Evolutionary conservation across 2,888 invertebrate species (phyloP).

Genomic region (Phalangium opilio): DNA sequence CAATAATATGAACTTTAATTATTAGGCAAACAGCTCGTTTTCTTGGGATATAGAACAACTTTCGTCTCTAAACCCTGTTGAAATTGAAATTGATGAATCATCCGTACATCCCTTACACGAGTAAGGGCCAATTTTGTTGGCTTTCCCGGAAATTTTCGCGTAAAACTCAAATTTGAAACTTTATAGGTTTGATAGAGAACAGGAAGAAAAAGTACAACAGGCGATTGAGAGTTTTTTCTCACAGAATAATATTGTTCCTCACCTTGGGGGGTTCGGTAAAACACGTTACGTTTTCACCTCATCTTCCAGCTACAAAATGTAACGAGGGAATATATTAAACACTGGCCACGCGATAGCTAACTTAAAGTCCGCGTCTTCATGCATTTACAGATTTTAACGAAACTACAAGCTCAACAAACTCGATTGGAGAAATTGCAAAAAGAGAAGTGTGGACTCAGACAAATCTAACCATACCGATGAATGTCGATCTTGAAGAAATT

Average conservation of each 20-base stretch:
- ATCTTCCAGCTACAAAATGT: too few relatives aligned
- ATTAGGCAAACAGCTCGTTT: slow-evolving; percentile 5
- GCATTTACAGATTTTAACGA: too few relatives aligned
- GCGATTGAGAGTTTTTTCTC: slow-evolving; percentile 16
- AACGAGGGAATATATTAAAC: too few relatives aligned
- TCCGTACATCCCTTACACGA: slow-evolving; percentile 7
- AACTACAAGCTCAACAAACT: too few relatives aligned
- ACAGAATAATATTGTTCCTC: slow-evolving; percentile 13
- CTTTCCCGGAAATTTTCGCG: too few relatives aligned
- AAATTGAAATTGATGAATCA: slow-evolving; percentile 16
- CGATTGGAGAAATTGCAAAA: too few relatives aligned
- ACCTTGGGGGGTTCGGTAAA: slow-evolving; percentile 11
- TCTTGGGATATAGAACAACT: slow-evolving; percentile 16
- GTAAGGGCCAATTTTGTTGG: too few relatives aligned
- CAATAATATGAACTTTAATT: neutral
- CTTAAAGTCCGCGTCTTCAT: too few relatives aligned
- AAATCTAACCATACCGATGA: slow-evolving; percentile 12
- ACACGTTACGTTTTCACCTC: neutral
- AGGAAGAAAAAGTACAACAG: slow-evolving; percentile 13
- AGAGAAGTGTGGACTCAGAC: slow-evolving; percentile 12
- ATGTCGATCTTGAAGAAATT: slow-evolving; percentile 8
- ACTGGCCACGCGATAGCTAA: too few relatives aligned
- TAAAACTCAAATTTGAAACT: too few relatives aligned
- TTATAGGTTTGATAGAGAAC: slow-evolving; percentile 12
- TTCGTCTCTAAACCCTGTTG: slow-evolving; percentile 10